Conservation (phyloP, 35 echinoderm and acorn worm species). For the Stichopus chloronotus region DNA sequence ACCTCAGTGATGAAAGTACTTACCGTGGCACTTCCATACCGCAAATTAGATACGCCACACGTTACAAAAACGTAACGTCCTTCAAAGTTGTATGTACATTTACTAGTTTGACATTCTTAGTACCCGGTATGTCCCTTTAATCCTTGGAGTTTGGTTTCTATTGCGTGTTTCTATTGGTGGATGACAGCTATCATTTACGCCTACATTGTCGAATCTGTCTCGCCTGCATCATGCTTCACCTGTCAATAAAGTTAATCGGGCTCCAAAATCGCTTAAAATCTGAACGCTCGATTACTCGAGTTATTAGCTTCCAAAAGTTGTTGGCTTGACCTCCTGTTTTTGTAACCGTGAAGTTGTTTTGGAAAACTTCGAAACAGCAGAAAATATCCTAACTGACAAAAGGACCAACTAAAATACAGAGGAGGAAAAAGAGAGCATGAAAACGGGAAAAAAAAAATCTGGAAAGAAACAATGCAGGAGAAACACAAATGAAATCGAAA, state of each 20-base stretch:
- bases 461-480: not conserved
- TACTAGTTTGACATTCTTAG: too few species aligned
- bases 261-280: constrained; percentile 11
- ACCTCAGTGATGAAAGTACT: too few species aligned
- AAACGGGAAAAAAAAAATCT: not conserved
- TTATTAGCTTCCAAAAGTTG: constrained; percentile 10
- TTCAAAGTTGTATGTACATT: too few species aligned
- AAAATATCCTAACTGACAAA: not conserved
- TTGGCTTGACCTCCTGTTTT: constrained; percentile 7
- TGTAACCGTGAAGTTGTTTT: constrained; percentile 33
- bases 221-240: constrained; percentile 1
- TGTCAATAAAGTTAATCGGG: constrained; percentile 31
- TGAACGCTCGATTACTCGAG: constrained; percentile 29
- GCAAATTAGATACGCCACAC: too few species aligned
- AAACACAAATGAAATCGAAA: constrained; percentile 1
- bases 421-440: not conserved
- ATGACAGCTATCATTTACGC: constrained; percentile 37
- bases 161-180: constrained; percentile 6
- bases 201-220: not conserved
- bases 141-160: not conserved
- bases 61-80: too few species aligned
- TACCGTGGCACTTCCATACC: too few species aligned
- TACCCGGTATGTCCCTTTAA: not conserved
- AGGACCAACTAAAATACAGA: not conserved
- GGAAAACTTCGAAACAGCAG: not conserved